Percentiles rank a stretch among this genome's conserved stretches.
These are phyloP conservation scores for Zeuzera pyrina DNA, from an alignment of 2,888 invertebrate genomes.

Conservation along the genomic window DNA sequence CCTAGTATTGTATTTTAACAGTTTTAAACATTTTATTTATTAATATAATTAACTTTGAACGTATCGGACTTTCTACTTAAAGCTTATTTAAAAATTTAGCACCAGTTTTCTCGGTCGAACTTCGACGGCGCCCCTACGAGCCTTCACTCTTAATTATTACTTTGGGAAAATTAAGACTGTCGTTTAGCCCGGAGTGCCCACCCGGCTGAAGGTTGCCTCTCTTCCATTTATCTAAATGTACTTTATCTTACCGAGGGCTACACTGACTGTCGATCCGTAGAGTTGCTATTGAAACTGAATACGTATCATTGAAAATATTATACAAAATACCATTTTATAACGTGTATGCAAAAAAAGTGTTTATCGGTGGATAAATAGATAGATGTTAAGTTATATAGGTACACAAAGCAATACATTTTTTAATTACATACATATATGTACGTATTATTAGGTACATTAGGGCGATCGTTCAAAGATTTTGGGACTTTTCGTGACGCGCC, in stretches of 20 bases:
- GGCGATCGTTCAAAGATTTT: too few relatives aligned
- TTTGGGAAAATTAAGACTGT: constrained; percentile 74
- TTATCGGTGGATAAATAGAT: too few relatives aligned
- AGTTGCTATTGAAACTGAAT: constrained; percentile 28
- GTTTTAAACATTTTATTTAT: constrained; percentile 37
- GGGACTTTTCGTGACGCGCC: too few relatives aligned
- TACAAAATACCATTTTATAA: too few relatives aligned
- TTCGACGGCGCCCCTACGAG: constrained; percentile 47
- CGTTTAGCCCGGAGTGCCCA: constrained; percentile 65
- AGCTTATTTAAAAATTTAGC: constrained; percentile 68
- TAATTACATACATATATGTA: too few relatives aligned
- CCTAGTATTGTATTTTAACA: background rate
- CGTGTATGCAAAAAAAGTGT: too few relatives aligned
- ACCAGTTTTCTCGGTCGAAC: constrained; percentile 36
- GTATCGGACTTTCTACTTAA: constrained; percentile 69
- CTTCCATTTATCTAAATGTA: constrained; percentile 70
- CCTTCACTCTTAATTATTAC: constrained; percentile 74
- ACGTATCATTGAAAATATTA: too few relatives aligned
- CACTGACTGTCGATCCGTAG: constrained; percentile 25
- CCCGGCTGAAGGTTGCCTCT: constrained; percentile 26
- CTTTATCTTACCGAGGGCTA: constrained; percentile 60
- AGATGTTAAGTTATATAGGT: too few relatives aligned
- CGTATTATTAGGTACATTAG: too few relatives aligned
- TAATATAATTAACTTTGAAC: constrained; percentile 62
- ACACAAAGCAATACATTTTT: too few relatives aligned